phyloP scores from a whole-genome alignment of 2,888 invertebrate genomes.

The Nymphalis polychloros region DNA sequence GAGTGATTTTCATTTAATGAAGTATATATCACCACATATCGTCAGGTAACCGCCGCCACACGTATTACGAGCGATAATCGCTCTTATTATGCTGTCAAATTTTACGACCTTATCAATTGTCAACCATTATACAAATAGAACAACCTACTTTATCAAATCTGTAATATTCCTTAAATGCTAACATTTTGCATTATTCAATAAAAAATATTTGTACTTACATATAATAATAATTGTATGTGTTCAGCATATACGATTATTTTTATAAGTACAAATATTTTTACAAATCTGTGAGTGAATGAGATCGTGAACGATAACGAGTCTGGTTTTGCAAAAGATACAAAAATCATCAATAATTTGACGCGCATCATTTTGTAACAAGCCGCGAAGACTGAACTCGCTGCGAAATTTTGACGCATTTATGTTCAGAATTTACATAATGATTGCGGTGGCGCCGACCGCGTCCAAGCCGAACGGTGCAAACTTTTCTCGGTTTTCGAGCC shows the following conservation, averaged over 20 bases:
- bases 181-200: background rate
- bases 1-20: slow-evolving; percentile 76
- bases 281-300: slow-evolving; percentile 25
- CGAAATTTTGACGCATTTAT: slow-evolving; percentile 57
- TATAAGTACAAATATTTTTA: no score
- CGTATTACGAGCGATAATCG: slow-evolving; percentile 64
- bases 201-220: slow-evolving; percentile 12
- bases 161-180: slow-evolving; percentile 23
- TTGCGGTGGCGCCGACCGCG: slow-evolving; percentile 74
- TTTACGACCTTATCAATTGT: slow-evolving; percentile 76
- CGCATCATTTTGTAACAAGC: slow-evolving; percentile 55
- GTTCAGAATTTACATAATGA: slow-evolving; percentile 75
- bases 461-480: slow-evolving; percentile 61
- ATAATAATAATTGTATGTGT: slow-evolving; percentile 8
- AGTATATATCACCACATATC: slow-evolving; percentile 61
- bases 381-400: slow-evolving; percentile 55
- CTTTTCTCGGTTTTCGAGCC: slow-evolving; percentile 80
- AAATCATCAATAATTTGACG: slow-evolving; percentile 58
- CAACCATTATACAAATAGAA: slow-evolving; percentile 71
- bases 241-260: background rate
- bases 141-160: slow-evolving; percentile 61
- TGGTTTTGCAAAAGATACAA: slow-evolving; percentile 28
- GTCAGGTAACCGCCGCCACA: slow-evolving; percentile 60
- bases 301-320: slow-evolving; percentile 25
- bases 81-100: slow-evolving; percentile 80